Evolutionary conservation across 1,140 invertebrate species (phyloP).

Genomic region (Cotesia vestalis): DNA sequence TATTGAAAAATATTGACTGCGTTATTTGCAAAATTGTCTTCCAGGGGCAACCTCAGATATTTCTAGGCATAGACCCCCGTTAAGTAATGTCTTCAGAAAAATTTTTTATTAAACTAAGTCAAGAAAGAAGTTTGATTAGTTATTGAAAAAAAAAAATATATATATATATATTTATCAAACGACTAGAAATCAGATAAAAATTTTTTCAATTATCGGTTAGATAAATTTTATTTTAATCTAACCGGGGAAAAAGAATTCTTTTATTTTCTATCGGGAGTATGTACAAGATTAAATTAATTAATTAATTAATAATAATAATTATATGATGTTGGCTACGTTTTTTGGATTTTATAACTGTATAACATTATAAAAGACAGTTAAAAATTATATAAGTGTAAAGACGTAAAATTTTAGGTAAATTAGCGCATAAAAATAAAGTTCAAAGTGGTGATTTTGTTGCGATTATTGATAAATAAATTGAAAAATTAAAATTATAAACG

Average conservation of each 20-base stretch:
- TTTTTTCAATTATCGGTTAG: too few relatives aligned
- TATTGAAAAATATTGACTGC: too few relatives aligned
- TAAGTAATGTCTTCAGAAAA: too few relatives aligned
- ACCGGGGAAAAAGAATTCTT: neutral
- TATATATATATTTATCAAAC: too few relatives aligned
- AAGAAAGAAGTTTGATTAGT: too few relatives aligned
- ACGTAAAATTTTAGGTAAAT: slow-evolving; percentile 7
- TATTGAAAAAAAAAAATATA: too few relatives aligned
- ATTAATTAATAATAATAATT: slow-evolving; percentile 23
- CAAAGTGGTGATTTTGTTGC: neutral
- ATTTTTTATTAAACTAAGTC: too few relatives aligned
- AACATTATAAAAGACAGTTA: slow-evolving; percentile 19
- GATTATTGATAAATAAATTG: neutral
- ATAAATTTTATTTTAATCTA: too few relatives aligned
- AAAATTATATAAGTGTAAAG: neutral
- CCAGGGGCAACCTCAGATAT: too few relatives aligned
- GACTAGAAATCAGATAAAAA: too few relatives aligned
- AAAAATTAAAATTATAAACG: slow-evolving; percentile 25
- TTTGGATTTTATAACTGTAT: slow-evolving; percentile 51
- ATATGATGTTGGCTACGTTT: slow-evolving; percentile 49
- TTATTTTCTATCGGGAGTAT: slow-evolving; percentile 17
- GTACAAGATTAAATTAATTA: slow-evolving; percentile 29
- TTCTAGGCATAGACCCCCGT: too few relatives aligned
- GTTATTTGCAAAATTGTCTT: too few relatives aligned
- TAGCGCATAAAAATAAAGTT: slow-evolving; percentile 28